Conservation (phyloP, 1,140 invertebrate genomes). For the Drosophila kepulauana region DNA sequence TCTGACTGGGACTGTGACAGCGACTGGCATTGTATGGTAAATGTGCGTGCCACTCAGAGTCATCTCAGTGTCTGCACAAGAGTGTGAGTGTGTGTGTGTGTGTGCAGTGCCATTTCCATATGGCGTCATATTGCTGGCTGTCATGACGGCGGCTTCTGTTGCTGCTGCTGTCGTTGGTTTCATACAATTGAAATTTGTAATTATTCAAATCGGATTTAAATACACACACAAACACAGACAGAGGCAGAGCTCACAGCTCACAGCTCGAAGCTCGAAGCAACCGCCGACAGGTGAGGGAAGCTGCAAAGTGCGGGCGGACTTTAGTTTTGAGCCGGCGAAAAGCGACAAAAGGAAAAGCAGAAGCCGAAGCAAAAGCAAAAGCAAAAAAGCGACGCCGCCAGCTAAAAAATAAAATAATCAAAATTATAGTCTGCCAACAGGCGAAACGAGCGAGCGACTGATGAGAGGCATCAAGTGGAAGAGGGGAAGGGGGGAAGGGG, state of each 20-base stretch:
- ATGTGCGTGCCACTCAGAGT: conserved; percentile 53
- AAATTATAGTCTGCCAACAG: conserved; percentile 43
- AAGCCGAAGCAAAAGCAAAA: conserved; percentile 5
- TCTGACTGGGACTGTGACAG: conserved; percentile 33
- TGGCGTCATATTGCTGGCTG: conserved; percentile 77
- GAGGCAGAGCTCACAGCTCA: neutral
- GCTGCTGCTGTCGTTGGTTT: conserved; percentile 59
- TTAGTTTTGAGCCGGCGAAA: conserved; percentile 41
- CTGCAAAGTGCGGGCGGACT: conserved; percentile 19
- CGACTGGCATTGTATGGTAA: conserved; percentile 61
- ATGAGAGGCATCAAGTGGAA: neutral
- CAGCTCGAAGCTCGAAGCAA: too few relatives aligned
- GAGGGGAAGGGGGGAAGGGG: neutral
- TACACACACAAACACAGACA: conserved; percentile 53
- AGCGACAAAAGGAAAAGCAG: conserved; percentile 11
- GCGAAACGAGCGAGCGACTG: conserved; percentile 11
- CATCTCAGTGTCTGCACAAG: neutral
- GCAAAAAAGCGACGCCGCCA: conserved; percentile 6
- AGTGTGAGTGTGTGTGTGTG: conserved; percentile 12
- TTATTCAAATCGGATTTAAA: conserved; percentile 83
- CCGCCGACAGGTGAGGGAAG: neutral
- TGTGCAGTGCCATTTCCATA: conserved; percentile 71
- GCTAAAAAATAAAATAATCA: conserved; percentile 49
- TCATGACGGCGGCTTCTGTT: conserved; percentile 27
- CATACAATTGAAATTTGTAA: conserved; percentile 82